Percentiles rank a stretch among this genome's conserved stretches.
These are phyloP conservation scores for Epizoanthus ramosus DNA, from an alignment of 92 coral and sea anemone species.

Conservation along the genomic window DNA sequence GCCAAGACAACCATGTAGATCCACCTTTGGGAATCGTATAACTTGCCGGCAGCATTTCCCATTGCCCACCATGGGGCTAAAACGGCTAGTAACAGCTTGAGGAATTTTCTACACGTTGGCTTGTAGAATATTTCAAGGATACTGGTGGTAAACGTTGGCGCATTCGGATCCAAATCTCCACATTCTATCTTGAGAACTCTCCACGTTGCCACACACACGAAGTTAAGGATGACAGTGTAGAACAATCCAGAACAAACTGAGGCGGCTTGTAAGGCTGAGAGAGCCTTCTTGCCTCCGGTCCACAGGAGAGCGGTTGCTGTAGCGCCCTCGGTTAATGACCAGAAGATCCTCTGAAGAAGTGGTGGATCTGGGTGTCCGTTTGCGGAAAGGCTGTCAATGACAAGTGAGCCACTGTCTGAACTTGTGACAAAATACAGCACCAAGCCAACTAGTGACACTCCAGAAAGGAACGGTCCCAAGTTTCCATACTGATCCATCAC, in stretches of 20 bases:
- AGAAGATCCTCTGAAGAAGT: slow-evolving; percentile 39
- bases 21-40: slow-evolving; percentile 45
- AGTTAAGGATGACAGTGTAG: slow-evolving; percentile 70
- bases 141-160: slow-evolving; percentile 61
- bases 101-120: slow-evolving; percentile 51
- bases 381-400: slow-evolving; percentile 42
- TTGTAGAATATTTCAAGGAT: slow-evolving; percentile 68
- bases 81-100: slow-evolving; percentile 58
- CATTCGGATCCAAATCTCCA: slow-evolving; percentile 74
- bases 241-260: slow-evolving; percentile 83
- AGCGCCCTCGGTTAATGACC: slow-evolving; percentile 69
- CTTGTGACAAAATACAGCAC: no score
- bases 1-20: slow-evolving; percentile 63
- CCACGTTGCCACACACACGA: slow-evolving; percentile 82
- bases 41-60: slow-evolving; percentile 76
- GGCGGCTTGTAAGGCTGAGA: slow-evolving; percentile 79
- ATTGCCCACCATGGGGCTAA: slow-evolving; percentile 88
- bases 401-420: slow-evolving; percentile 31
- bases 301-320: slow-evolving; percentile 81
- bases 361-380: slow-evolving; percentile 49
- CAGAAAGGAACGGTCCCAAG: slow-evolving; percentile 66
- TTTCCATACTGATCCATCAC: slow-evolving; percentile 80
- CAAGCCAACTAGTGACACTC: slow-evolving; percentile 48
- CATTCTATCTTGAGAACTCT: slow-evolving; percentile 69
- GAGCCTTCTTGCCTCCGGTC: slow-evolving; percentile 79